Percentiles rank a stretch among this genome's conserved stretches.
Evolutionary conservation across 2,888 invertebrate species (phyloP).

Genomic region (Trissolcus japonicus): DNA sequence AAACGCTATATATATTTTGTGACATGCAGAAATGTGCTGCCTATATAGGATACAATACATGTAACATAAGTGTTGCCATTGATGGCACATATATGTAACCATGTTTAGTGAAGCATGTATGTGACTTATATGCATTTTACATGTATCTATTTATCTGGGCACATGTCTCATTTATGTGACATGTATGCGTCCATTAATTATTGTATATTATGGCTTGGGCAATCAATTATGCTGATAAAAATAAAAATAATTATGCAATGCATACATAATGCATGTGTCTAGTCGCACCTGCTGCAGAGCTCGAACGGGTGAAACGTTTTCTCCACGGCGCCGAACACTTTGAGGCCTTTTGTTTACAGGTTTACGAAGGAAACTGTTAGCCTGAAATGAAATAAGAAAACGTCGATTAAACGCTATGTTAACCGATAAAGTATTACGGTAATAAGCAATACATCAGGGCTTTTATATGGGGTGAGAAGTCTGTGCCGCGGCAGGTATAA

Average conservation of each 20-base stretch:
- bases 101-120: no score
- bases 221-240: conserved; percentile 15
- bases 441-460: conserved; percentile 55
- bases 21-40: no score
- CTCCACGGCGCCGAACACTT: conserved; percentile 83
- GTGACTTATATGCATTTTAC: no score
- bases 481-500: conserved; percentile 72
- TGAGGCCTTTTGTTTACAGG: conserved; percentile 80
- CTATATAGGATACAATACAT: no score
- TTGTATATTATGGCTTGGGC: no score
- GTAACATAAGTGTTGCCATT: no score
- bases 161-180: no score
- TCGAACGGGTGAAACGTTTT: conserved; percentile 81
- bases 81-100: no score
- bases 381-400: conserved; percentile 73
- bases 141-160: no score
- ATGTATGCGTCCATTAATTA: no score
- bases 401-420: conserved; percentile 53
- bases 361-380: conserved; percentile 76
- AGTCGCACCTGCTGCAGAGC: conserved; percentile 77
- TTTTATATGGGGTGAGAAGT: conserved; percentile 65
- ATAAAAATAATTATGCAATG: conserved; percentile 44
- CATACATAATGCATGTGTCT: conserved; percentile 58
- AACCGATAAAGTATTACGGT: conserved; percentile 48
- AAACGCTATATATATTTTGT: no score